Evolutionary conservation across 2,888 invertebrate genomes (phyloP).

Genomic region (Caenorhabditis doughertyi): DNA sequence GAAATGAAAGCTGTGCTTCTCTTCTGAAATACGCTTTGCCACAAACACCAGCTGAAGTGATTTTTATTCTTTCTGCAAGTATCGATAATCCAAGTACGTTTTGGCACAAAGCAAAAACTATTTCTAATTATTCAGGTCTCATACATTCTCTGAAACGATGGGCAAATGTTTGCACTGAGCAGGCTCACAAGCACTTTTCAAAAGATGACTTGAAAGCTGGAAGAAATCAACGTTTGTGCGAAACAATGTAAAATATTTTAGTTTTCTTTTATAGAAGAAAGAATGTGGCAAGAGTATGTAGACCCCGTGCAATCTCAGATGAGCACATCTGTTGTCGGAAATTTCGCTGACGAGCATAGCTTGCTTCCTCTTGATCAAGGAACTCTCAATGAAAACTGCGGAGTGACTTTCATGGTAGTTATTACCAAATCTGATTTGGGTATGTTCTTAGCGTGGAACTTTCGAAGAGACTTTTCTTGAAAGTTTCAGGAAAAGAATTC

Average conservation of each 20-base stretch:
- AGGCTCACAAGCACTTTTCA: constrained; percentile 73
- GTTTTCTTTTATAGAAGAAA: constrained; percentile 72
- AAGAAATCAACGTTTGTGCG: constrained; percentile 48
- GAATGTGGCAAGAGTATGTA: constrained; percentile 82
- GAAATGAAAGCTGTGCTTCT: constrained; percentile 74
- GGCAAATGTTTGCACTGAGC: constrained; percentile 74
- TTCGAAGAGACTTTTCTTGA: not conserved
- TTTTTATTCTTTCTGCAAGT: constrained; percentile 76
- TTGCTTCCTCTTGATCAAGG: constrained; percentile 77
- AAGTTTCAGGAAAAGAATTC: constrained; percentile 64
- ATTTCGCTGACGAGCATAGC: constrained; percentile 67
- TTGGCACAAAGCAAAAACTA: not conserved
- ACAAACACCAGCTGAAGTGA: constrained; percentile 71
- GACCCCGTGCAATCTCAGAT: constrained; percentile 78
- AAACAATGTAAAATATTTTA: not conserved
- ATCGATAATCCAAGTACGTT: constrained; percentile 76
- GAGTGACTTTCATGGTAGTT: constrained; percentile 78
- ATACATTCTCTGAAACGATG: constrained; percentile 77
- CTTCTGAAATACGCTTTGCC: constrained; percentile 77
- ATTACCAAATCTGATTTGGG: constrained; percentile 80
- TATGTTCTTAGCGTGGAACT: not conserved
- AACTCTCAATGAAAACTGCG: constrained; percentile 78
- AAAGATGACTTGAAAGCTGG: constrained; percentile 66
- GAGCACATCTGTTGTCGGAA: constrained; percentile 69
- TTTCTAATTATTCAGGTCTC: constrained; percentile 57